Conservation (phyloP, 2,797 vertebrate species). For the Mergus octosetaceus region DNA sequence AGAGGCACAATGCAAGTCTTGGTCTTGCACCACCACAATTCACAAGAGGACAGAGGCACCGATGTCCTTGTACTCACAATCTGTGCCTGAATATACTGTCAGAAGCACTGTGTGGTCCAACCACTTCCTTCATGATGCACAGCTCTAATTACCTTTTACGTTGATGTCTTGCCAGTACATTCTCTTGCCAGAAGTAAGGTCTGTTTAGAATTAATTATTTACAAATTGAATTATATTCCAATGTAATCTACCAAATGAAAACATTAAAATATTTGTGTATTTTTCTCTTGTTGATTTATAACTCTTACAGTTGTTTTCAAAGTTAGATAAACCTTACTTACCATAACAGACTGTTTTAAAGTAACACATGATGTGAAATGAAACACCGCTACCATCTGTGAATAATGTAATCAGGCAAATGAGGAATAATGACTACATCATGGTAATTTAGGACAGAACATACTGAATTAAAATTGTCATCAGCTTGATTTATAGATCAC, state of each 20-base stretch:
- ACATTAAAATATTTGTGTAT: background rate
- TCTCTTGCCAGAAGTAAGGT: background rate
- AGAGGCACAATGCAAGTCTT: accelerated
- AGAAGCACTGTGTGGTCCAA: background rate
- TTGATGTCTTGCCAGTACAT: background rate
- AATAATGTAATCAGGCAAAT: constrained; percentile 58
- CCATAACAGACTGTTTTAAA: constrained; percentile 10
- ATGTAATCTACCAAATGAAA: constrained; percentile 15
- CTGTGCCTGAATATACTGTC: background rate
- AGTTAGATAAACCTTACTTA: background rate
- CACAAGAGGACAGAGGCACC: background rate
- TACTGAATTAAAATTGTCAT: constrained; percentile 59
- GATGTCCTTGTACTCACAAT: background rate
- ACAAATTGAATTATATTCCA: background rate
- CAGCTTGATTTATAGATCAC: constrained; percentile 50
- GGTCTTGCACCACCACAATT: background rate
- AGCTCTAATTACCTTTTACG: background rate
- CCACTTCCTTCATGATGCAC: background rate
- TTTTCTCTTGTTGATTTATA: constrained; percentile 14
- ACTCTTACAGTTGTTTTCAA: background rate
- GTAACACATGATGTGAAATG: background rate
- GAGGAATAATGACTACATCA: constrained; percentile 56
- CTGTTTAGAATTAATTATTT: background rate
- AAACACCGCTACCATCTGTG: constrained; percentile 48
- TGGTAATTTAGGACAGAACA: constrained; percentile 53